Conservation (phyloP, 2,797 vertebrate genomes). For the Ammospiza maritima region DNA sequence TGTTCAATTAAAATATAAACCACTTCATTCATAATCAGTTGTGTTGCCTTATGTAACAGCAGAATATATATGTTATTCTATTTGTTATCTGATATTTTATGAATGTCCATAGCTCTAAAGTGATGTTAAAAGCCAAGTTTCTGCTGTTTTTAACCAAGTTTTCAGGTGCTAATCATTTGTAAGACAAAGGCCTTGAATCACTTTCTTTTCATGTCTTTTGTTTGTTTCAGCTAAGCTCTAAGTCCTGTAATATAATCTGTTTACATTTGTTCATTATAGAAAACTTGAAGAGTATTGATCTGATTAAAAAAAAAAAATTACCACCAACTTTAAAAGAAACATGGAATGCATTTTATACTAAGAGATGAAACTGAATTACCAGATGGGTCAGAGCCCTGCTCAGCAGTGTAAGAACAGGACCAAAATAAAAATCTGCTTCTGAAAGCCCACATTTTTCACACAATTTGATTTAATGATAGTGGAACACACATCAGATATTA, state of each 20-base stretch:
- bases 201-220: not conserved
- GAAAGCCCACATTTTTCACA: not conserved
- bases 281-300: not conserved
- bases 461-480: not conserved
- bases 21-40: not conserved
- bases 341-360: not conserved
- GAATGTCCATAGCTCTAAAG: not conserved
- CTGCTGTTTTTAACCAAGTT: not conserved
- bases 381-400: not conserved
- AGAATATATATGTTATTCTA: not conserved
- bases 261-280: not conserved
- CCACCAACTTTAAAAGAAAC: not conserved
- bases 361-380: not conserved
- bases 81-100: not conserved
- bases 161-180: not conserved
- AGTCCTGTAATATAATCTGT: not conserved
- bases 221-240: not conserved
- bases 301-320: not conserved
- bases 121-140: not conserved
- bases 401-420: not conserved
- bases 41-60: not conserved
- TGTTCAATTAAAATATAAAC: not conserved
- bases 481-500: not conserved
- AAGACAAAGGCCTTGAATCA: not conserved
- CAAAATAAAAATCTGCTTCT: not conserved